Conservation (phyloP, 2,797 vertebrate species). For the Oryzias dopingdopingensis region DNA sequence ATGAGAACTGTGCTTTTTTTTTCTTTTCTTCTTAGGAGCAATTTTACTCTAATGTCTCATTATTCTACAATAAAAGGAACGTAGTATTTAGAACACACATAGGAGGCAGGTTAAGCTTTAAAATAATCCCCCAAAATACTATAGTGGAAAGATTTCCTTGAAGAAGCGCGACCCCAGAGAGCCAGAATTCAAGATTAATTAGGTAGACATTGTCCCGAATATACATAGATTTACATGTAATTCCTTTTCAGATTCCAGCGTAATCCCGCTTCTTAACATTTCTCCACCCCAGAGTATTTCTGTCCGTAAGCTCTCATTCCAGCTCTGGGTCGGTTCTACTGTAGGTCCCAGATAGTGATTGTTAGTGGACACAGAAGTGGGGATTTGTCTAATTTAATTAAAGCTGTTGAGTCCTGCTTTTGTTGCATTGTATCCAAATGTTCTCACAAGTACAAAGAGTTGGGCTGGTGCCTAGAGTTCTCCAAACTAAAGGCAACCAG, state of each 20-base stretch:
- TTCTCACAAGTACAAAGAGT: slow-evolving; percentile 8
- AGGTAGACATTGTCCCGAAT: slow-evolving; percentile 57
- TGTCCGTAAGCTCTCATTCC: slow-evolving; percentile 56
- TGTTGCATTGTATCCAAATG: slow-evolving; percentile 24
- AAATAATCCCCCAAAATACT: slow-evolving; percentile 49
- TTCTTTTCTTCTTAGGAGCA: slow-evolving; percentile 11
- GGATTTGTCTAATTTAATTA: slow-evolving; percentile 65
- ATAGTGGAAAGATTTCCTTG: slow-evolving; percentile 21
- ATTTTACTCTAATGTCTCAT: slow-evolving; percentile 17
- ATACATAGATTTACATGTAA: slow-evolving; percentile 58
- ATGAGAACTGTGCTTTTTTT: slow-evolving; percentile 15
- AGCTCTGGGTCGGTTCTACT: slow-evolving; percentile 30
- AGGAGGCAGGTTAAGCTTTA: slow-evolving; percentile 37
- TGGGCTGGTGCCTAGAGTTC: slow-evolving; percentile 16
- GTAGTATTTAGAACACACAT: slow-evolving; percentile 47
- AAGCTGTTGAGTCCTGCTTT: slow-evolving; percentile 22
- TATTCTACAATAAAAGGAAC: slow-evolving; percentile 35
- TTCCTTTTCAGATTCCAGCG: slow-evolving; percentile 54
- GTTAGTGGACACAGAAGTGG: slow-evolving; percentile 58
- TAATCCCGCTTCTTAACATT: slow-evolving; percentile 65
- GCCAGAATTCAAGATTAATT: slow-evolving; percentile 59
- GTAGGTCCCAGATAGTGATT: slow-evolving; percentile 57
- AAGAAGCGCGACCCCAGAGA: slow-evolving; percentile 39
- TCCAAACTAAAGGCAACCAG: slow-evolving; percentile 13
- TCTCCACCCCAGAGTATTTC: slow-evolving; percentile 47